Conservation (phyloP, 1,140 invertebrate species). For the Heliothis subflexa region DNA sequence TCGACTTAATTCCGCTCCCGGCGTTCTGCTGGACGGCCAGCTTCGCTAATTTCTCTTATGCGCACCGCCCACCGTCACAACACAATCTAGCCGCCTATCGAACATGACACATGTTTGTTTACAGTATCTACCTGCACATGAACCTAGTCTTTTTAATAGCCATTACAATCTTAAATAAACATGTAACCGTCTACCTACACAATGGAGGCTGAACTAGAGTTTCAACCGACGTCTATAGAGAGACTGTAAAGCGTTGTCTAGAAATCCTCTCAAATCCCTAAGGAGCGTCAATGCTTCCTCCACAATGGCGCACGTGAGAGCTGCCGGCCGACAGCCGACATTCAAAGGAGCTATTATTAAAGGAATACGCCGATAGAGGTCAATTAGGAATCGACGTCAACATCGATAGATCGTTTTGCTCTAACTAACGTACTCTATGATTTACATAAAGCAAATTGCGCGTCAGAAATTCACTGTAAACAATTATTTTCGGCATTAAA, state of each 20-base stretch:
- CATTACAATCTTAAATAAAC: conserved; percentile 38
- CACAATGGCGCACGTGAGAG: conserved; percentile 65
- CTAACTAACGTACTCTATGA: no score
- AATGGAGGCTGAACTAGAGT: conserved; percentile 48
- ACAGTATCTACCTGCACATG: background rate
- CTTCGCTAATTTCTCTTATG: conserved; percentile 74
- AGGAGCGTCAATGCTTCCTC: conserved; percentile 68
- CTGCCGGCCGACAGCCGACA: conserved; percentile 65
- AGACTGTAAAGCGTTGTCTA: conserved; percentile 58
- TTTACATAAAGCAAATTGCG: no score
- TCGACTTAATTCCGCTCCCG: conserved; percentile 79
- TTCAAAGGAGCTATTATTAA: conserved; percentile 78
- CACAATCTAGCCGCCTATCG: conserved; percentile 42
- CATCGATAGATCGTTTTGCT: background rate
- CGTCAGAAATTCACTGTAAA: no score
- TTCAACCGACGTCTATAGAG: conserved; percentile 45
- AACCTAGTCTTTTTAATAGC: conserved; percentile 12
- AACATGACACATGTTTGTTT: conserved; percentile 1
- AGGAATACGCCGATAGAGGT: conserved; percentile 69
- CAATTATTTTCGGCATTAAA: background rate
- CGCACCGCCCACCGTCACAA: conserved; percentile 50
- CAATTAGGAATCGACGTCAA: conserved; percentile 67
- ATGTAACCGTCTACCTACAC: conserved; percentile 45
- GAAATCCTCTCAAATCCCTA: conserved; percentile 72
- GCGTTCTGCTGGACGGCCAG: conserved; percentile 62